Percentiles rank a stretch among this genome's conserved stretches.
phyloP scores from a whole-genome alignment of 2,888 invertebrate genomes.

The Punctoribates punctum region DNA sequence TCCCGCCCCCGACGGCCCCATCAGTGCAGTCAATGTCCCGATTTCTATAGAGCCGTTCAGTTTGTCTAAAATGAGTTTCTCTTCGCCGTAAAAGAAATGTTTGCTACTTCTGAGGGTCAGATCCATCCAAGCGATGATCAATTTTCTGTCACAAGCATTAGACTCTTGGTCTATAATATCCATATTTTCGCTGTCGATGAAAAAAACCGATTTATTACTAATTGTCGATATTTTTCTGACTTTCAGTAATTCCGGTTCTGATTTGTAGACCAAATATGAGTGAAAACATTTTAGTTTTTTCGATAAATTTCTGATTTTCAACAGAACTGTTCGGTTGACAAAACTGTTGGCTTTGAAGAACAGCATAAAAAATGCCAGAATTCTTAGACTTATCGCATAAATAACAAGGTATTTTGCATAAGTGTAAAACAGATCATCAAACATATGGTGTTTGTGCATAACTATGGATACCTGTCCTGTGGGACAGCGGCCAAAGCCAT shows the following conservation, averaged over 20 bases:
- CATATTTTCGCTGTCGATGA: not conserved
- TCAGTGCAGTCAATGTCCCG: conserved; percentile 24
- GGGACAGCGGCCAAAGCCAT: conserved; percentile 24
- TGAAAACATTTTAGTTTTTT: not conserved
- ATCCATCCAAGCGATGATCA: conserved; percentile 23
- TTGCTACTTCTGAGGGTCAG: not conserved
- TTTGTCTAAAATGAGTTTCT: conserved; percentile 18
- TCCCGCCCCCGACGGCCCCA: conserved; percentile 28
- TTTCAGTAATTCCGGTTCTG: not conserved
- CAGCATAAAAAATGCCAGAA: conserved; percentile 9
- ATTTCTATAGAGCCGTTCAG: conserved; percentile 24
- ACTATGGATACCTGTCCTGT: conserved; percentile 4
- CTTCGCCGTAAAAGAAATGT: not conserved
- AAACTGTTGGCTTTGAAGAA: conserved; percentile 23
- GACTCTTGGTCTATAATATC: not conserved
- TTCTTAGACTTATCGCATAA: conserved; percentile 21
- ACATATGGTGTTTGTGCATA: conserved; percentile 7
- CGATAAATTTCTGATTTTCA: not conserved
- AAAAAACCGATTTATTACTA: conserved; percentile 25
- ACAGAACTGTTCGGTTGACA: not conserved
- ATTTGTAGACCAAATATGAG: not conserved
- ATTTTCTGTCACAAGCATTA: not conserved
- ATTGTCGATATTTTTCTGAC: conserved; percentile 10
- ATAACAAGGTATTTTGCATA: conserved; percentile 27
- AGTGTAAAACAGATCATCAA: not conserved